Evolutionary conservation across 92 coral and sea anemone genomes (phyloP), one percentile per base, ranked within the genome.

Genomic region (Porites evermanni): DNA sequence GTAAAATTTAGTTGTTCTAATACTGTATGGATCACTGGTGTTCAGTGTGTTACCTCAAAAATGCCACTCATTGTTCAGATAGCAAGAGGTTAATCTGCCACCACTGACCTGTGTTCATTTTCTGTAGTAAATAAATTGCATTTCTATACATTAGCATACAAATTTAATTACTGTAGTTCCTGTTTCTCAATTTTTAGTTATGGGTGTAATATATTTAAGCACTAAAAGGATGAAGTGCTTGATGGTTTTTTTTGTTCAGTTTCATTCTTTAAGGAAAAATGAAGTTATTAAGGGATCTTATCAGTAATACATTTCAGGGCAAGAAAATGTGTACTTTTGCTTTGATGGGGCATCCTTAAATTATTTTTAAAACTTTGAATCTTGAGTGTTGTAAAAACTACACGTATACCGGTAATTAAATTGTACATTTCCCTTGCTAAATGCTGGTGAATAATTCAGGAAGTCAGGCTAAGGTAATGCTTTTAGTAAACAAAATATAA

Each of bases 61-160:
- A 11, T 19, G 77, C 77, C 64, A 52, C 47, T 19, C 61, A 53
- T 16, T 1, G 51, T 53, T 53, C 14, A 11, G 61, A 10, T 56
- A 14, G 61, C 16, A 56, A 11, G 61, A 56, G 4, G 13, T 56
- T 14, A 56, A 11, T 56, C 16, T 56, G 16, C 61, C 14, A 11
- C 5, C 1, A 11, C 8, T 11, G 4, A 10, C 13, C 7, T 56
- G 1, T 11, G 16, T 11, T 74, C 53, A 53, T 52, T 74, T 74
- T 53, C 19, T 74, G 78, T 53, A 18, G 78, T 19, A 70, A 61
- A 60, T 44, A 58, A 59, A 77, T 26, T 59, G 1, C 4, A 78
- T 24, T 78, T 77, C 58, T 64, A 78, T 78, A 66, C 82, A 56
- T 56, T 56, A 56, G 61, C 61, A 56, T 56, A 56, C 13, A 56